A percentile compares a stretch with the other conserved stretches of the same genome.
Evolutionary conservation across 2,888 invertebrate genomes (phyloP).

Genomic region (Entomobrya multifasciata): DNA sequence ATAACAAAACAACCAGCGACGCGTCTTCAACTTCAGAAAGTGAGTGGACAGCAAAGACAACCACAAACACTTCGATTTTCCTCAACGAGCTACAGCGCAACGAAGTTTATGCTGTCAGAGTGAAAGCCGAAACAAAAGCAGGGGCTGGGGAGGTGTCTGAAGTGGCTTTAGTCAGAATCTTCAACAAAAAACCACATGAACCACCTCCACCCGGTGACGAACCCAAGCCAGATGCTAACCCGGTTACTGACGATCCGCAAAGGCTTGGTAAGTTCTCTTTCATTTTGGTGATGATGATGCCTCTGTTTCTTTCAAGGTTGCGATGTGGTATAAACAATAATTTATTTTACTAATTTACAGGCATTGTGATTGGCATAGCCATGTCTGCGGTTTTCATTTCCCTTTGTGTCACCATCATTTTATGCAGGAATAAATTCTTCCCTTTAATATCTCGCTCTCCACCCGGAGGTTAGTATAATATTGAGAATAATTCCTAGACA

Average conservation of each 20-base stretch:
- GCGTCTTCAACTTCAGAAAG: neutral
- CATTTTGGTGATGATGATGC: too few relatives aligned
- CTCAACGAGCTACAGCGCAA: conserved; percentile 72
- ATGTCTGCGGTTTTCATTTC: conserved; percentile 75
- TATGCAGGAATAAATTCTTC: conserved; percentile 77
- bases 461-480: conserved; percentile 70
- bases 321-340: too few relatives aligned
- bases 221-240: conserved; percentile 23
- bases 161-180: conserved; percentile 67
- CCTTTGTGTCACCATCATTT: conserved; percentile 75
- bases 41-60: conserved; percentile 71
- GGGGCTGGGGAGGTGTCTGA: conserved; percentile 73
- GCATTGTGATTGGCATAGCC: conserved; percentile 73
- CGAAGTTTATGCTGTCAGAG: conserved; percentile 73
- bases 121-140: conserved; percentile 77
- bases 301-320: too few relatives aligned
- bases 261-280: conserved; percentile 66
- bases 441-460: conserved; percentile 71
- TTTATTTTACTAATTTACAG: conserved; percentile 30
- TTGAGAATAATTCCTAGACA: too few relatives aligned
- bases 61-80: conserved; percentile 72
- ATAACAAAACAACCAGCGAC: conserved; percentile 8
- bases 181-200: conserved; percentile 63
- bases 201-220: conserved; percentile 22
- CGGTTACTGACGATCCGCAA: conserved; percentile 55